These are phyloP conservation scores for Acanthoscelides obtectus DNA, from an alignment of 2,888 invertebrate genomes.

Conservation along the genomic window DNA sequence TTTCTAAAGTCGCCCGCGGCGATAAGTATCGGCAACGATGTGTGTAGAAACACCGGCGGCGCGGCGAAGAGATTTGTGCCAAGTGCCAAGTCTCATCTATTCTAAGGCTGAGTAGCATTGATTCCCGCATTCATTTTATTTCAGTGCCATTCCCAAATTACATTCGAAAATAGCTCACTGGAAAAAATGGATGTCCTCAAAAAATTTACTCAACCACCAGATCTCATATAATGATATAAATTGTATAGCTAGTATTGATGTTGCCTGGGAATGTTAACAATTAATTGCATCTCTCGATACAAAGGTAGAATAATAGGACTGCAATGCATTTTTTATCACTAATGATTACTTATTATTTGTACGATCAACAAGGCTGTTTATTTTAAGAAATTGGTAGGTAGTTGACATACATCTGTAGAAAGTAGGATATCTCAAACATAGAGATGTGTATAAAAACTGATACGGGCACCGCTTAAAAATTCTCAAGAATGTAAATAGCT, in stretches of 20 bases:
- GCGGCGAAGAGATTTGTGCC: background rate
- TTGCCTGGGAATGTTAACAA: background rate
- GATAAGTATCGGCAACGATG: background rate
- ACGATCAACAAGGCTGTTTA: background rate
- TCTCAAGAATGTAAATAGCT: background rate
- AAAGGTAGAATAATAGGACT: background rate
- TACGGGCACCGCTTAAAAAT: background rate
- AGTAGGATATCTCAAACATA: constrained; percentile 25
- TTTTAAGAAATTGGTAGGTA: background rate
- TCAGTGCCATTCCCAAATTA: constrained; percentile 25
- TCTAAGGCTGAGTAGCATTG: constrained; percentile 28
- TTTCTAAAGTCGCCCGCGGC: background rate
- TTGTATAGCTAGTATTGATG: background rate
- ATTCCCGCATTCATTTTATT: constrained; percentile 28
- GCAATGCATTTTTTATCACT: background rate
- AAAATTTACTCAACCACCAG: constrained; percentile 10
- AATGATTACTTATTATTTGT: background rate
- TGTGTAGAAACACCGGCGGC: background rate
- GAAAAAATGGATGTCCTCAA: constrained; percentile 15
- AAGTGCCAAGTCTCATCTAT: constrained; percentile 34
- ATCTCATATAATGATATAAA: constrained; percentile 5
- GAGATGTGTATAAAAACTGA: background rate
- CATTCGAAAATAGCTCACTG: constrained; percentile 29
- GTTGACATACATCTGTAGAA: constrained; percentile 37
- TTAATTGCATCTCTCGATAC: constrained; percentile 2